Evolutionary conservation across 2,888 invertebrate genomes (phyloP).

Genomic region (Drosophila mettleri): DNA sequence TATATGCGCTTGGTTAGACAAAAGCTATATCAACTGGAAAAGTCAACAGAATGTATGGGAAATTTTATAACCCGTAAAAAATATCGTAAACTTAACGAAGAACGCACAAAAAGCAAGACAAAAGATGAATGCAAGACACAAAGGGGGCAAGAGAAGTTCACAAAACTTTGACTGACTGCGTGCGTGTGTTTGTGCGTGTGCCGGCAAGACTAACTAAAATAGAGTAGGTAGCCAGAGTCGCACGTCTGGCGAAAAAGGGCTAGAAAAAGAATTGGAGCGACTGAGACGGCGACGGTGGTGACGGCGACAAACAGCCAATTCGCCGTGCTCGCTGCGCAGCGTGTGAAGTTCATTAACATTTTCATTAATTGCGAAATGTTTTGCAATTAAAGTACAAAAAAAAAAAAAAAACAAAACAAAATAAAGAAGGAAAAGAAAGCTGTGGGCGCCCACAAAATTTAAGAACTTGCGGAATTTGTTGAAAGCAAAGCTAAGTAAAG

Average conservation of each 20-base stretch:
- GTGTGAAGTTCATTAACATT: conserved; percentile 84
- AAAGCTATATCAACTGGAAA: conserved; percentile 15
- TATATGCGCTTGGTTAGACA: not conserved
- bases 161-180: conserved; percentile 50
- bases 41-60: conserved; percentile 7
- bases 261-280: conserved; percentile 38
- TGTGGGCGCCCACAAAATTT: conserved; percentile 38
- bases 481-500: conserved; percentile 32
- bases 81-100: conserved; percentile 31
- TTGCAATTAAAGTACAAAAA: conserved; percentile 66
- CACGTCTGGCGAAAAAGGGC: conserved; percentile 51
- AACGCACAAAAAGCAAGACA: conserved; percentile 30
- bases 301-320: conserved; percentile 24
- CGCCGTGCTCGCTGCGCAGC: conserved; percentile 66
- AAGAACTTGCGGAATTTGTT: conserved; percentile 6
- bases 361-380: conserved; percentile 81
- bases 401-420: too few species aligned
- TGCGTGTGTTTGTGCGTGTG: conserved; percentile 20
- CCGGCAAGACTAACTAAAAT: conserved; percentile 53
- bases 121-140: conserved; percentile 31
- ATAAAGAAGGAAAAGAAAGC: conserved; percentile 15
- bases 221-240: conserved; percentile 51
- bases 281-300: not conserved
- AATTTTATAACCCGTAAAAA: conserved; percentile 10
- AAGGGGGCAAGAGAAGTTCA: conserved; percentile 31